Conservation (phyloP, 2,888 invertebrate genomes). For the Drosophila hawaiiensis region DNA sequence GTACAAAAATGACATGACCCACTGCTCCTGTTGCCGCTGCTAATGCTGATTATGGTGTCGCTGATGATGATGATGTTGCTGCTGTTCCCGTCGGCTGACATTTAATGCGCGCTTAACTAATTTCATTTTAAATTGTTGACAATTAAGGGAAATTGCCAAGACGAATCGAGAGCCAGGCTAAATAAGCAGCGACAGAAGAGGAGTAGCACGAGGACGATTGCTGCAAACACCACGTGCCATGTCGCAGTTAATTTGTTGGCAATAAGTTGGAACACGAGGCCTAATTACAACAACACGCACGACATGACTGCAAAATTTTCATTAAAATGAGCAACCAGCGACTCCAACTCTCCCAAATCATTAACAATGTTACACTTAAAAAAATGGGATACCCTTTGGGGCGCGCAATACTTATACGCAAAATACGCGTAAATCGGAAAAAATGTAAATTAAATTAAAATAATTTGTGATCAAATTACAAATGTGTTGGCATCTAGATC, state of each 20-base stretch:
- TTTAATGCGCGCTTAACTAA: conserved; percentile 80
- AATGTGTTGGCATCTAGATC: not conserved
- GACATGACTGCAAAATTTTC: conserved; percentile 81
- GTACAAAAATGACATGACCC: conserved; percentile 39
- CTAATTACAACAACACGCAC: conserved; percentile 81
- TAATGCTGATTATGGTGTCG: conserved; percentile 24
- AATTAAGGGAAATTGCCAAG: conserved; percentile 81
- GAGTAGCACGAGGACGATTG: conserved; percentile 3
- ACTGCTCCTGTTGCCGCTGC: conserved; percentile 19
- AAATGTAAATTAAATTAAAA: not conserved
- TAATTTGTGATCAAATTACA: not conserved
- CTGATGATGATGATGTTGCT: conserved; percentile 21
- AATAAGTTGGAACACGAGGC: conserved; percentile 81
- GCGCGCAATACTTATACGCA: not conserved
- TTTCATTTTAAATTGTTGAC: conserved; percentile 82
- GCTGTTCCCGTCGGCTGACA: conserved; percentile 77
- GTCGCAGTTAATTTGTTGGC: conserved; percentile 84
- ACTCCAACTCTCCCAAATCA: conserved; percentile 6
- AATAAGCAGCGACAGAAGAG: not conserved
- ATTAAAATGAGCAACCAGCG: conserved; percentile 71
- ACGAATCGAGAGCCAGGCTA: conserved; percentile 60
- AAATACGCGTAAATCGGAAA: not conserved
- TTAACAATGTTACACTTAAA: conserved; percentile 5
- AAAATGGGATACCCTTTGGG: not conserved
- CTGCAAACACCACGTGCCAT: conserved; percentile 78